These are phyloP conservation scores for Crenuchus spilurus DNA, from an alignment of 2,797 vertebrate genomes.

Conservation along the genomic window DNA sequence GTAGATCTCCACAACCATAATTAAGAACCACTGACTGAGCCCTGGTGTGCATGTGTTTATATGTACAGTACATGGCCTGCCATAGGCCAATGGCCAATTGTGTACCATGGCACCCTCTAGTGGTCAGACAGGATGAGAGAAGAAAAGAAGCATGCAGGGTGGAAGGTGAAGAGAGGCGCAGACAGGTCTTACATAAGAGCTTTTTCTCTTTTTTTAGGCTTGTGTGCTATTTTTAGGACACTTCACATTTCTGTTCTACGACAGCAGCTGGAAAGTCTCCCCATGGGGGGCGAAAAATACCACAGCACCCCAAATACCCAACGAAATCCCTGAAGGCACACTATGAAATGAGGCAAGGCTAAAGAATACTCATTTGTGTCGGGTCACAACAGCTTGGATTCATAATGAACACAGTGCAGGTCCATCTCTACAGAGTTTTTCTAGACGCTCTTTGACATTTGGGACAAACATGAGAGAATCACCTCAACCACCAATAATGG, in stretches of 20 bases:
- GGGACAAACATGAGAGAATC: no score
- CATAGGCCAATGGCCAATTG: background rate
- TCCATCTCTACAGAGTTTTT: no score
- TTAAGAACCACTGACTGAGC: no score
- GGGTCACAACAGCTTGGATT: no score
- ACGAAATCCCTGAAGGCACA: background rate
- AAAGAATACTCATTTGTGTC: background rate
- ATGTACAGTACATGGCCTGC: background rate
- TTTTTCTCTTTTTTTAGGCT: constrained; percentile 57
- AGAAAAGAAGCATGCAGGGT: constrained; percentile 56
- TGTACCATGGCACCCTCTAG: constrained; percentile 35
- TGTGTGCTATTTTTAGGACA: constrained; percentile 69
- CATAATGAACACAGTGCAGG: no score
- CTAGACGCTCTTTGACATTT: no score
- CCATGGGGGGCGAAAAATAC: background rate
- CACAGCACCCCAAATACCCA: background rate
- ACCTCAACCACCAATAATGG: no score
- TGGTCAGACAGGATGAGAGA: constrained; percentile 41
- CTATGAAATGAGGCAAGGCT: background rate
- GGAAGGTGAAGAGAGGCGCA: constrained; percentile 74
- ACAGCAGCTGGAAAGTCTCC: constrained; percentile 12
- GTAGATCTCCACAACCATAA: no score
- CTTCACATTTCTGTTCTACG: constrained; percentile 63
- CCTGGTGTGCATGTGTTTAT: background rate
- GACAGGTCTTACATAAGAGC: constrained; percentile 75